phyloP scores from a whole-genome alignment of 2,888 invertebrate species.

The Thymelicus lineola region DNA sequence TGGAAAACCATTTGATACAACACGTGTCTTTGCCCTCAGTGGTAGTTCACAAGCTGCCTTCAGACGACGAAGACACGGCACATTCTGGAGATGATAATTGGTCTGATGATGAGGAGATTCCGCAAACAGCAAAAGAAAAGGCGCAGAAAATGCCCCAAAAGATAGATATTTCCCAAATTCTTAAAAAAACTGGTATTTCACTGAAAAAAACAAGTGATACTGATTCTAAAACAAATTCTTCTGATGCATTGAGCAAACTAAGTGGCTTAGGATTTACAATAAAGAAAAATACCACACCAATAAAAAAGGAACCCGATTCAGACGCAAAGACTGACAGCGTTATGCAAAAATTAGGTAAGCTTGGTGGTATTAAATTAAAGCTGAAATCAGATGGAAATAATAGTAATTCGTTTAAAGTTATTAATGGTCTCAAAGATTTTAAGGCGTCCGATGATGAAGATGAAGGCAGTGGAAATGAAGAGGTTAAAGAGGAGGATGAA shows the following conservation, averaged over 20 bases:
- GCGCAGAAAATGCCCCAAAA: constrained; percentile 68
- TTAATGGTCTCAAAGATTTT: constrained; percentile 77
- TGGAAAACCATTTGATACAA: constrained; percentile 81
- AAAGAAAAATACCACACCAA: constrained; percentile 68
- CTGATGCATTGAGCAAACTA: constrained; percentile 71
- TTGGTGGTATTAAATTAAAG: constrained; percentile 79
- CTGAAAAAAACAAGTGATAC: constrained; percentile 66
- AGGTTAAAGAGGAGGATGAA: constrained; percentile 58
- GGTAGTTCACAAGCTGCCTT: constrained; percentile 77
- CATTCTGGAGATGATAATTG: constrained; percentile 76
- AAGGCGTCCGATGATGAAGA: constrained; percentile 76
- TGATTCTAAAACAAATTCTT: constrained; percentile 51
- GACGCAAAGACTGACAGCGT: constrained; percentile 54
- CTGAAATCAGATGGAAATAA: constrained; percentile 75
- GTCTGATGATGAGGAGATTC: constrained; percentile 74
- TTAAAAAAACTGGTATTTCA: constrained; percentile 69
- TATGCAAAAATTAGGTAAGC: constrained; percentile 71
- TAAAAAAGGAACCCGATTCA: constrained; percentile 66
- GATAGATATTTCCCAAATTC: constrained; percentile 73
- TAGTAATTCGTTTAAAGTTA: constrained; percentile 72
- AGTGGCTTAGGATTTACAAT: constrained; percentile 78
- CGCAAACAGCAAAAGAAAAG: constrained; percentile 50
- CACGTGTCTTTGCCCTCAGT: constrained; percentile 85
- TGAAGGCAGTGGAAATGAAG: constrained; percentile 63
- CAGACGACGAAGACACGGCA: constrained; percentile 78